Percentiles rank a stretch among this genome's conserved stretches.
Evolutionary conservation across 1,140 invertebrate species (phyloP).

Genomic region (Sminthurinus signatus): DNA sequence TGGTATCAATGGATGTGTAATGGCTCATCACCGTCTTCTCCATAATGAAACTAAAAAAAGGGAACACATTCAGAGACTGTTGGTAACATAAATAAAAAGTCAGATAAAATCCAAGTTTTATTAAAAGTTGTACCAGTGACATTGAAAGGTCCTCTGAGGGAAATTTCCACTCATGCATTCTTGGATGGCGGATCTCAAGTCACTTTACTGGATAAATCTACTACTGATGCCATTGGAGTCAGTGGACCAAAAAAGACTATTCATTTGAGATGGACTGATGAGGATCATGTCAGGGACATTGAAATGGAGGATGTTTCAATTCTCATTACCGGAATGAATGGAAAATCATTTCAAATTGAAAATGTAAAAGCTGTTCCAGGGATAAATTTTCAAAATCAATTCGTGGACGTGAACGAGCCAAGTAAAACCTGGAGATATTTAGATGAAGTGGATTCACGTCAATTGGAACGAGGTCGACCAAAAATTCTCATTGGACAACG

Average conservation of each 20-base stretch:
- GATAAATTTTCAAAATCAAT: slow-evolving; percentile 11
- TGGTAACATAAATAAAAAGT: too few species aligned
- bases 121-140: slow-evolving; percentile 12
- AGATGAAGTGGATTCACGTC: neutral
- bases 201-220: neutral
- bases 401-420: neutral
- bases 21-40: neutral
- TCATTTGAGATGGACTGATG: neutral
- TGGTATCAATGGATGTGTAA: slow-evolving; percentile 10
- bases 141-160: slow-evolving; percentile 5
- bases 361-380: slow-evolving; percentile 9
- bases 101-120: neutral
- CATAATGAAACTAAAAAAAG: slow-evolving; percentile 1
- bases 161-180: neutral
- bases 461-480: neutral
- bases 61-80: too few species aligned
- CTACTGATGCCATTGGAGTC: neutral
- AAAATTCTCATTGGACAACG: slow-evolving; percentile 14
- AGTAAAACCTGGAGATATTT: neutral
- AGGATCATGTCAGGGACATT: neutral
- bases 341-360: neutral
- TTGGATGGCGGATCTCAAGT: slow-evolving; percentile 12
- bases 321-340: neutral
- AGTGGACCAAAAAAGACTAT: neutral
- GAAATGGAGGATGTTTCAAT: neutral